Base-by-base conservation (phyloP, 2,797 vertebrate genomes). In the Dromococcyx pavoninus region DNA sequence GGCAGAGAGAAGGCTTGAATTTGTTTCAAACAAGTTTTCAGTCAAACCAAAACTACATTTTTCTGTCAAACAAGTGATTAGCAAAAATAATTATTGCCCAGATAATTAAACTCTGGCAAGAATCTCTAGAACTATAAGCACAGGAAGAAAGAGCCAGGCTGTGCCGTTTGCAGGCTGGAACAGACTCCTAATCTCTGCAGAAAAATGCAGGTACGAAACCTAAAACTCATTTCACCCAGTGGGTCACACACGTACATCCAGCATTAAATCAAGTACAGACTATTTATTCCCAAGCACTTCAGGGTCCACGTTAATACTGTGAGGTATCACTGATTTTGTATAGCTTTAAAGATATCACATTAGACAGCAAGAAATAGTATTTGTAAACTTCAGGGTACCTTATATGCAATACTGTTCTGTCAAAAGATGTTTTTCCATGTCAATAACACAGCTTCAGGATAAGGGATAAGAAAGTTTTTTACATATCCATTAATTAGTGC, bases 401-500 rank as follows among this genome's bases (percentile, higher is more conserved):
- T 81, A 54, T 54, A 43, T 25, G 39, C n/a, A 51, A 66, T 15
- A 14, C n/a, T 43, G 0, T 27, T 73, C 44, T 51, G 53, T 11
- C 56, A 70, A 76, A 74, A 35, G n/a, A 56, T 80, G 30, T n/a
- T 75, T 28, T 65, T 37, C 71, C 27, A 22, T 50, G 76, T 71
- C 80, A 48, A 28, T 74, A 72, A 83, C 9, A 71, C 9, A 51
- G 80, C 54, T 80, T 60, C n/a, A 39, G 86, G 89, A 64, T 41
- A 73, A 78, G 18, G 35, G 51, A 18, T 41, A 35, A 69, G 11
- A 35, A 95, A 96, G 57, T 53, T 66, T 87, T 80, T 83, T 41
- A 86, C 54, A 50, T 70, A 70, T 87, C 82, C 91, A 92, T 96
- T 96, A 93, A 97, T 98, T 95, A 96, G 93, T 80, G 74, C 91